Evolutionary conservation across 2,888 invertebrate genomes (phyloP), one percentile per base, ranked within the genome.

Genomic region (Euclidia mi): DNA sequence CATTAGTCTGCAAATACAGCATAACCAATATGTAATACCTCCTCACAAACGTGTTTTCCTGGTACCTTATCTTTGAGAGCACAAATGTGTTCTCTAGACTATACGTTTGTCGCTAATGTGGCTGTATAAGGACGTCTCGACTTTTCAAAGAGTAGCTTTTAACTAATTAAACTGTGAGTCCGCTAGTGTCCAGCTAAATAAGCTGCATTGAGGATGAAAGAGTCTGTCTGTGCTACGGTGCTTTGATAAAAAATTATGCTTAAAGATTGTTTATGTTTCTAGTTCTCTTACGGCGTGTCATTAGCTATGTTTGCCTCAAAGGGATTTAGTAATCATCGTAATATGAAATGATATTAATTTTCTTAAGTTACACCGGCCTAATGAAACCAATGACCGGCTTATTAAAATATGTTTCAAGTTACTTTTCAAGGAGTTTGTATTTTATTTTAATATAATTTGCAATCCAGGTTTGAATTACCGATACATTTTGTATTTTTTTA

Each of bases 231-330:
- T 6, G 20, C 42, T 18, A 10, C 35, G 38, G 40, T 1, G 37
- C 70, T 71, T 71, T 71, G 71, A 70, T 70, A 61, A 74, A 71
- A 71, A 71, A 53, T 73, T 64, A 56, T 46, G 44, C 17, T 45
- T 3, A 11, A 57, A 46, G 40, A 45, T 25, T 46, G 38, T 40
- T 44, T 20, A 28, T 11, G 34, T 28, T 35, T 17, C 1, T 7
- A 40, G 4, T 7, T 37, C 43, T 43, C 9, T 31, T 12, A 37
- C 29, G n/a, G n/a, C 31, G n/a, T 18, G 0, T 41, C 14, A 49
- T 49, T 49, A 49, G 49, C 3, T 25, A 25, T 1, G 6, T 3
- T 25, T 3, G 20, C 20, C 6, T 20, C 6, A 20, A 20, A 20
- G 4, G 20, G 3, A 6, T 4, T 20, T 4, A 4, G 0, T 20